A percentile compares a stretch with the other conserved stretches of the same genome.
Evolutionary conservation across 1,140 invertebrate genomes (phyloP).

Genomic region (Sarcophaga peregrina): DNA sequence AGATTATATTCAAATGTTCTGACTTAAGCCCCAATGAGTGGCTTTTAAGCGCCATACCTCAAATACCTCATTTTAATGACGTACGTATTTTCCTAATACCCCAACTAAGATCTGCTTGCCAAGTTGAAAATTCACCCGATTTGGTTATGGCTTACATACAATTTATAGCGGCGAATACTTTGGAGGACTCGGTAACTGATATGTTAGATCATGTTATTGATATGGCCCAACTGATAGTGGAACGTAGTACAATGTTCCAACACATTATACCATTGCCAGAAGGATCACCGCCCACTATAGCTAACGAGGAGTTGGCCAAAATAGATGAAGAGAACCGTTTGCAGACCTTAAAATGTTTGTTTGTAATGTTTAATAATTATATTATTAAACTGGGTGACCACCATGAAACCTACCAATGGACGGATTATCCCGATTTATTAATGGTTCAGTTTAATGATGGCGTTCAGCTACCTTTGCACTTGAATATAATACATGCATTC

Average conservation of each 20-base stretch:
- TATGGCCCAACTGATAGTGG: constrained; percentile 91
- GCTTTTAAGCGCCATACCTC: constrained; percentile 82
- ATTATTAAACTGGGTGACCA: constrained; percentile 70
- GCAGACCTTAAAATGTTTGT: constrained; percentile 74
- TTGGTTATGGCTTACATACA: constrained; percentile 90
- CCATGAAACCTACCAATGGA: constrained; percentile 75
- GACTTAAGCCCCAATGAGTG: constrained; percentile 70
- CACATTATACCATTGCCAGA: constrained; percentile 78
- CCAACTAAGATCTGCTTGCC: constrained; percentile 83
- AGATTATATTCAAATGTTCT: constrained; percentile 69
- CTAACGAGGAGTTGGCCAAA: constrained; percentile 66
- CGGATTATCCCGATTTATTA: constrained; percentile 77
- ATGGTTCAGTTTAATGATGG: constrained; percentile 87
- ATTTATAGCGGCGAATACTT: constrained; percentile 82
- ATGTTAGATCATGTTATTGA: constrained; percentile 77
- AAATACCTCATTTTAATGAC: constrained; percentile 77
- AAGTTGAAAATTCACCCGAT: constrained; percentile 88
- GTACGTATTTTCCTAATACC: constrained; percentile 76
- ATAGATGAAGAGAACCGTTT: constrained; percentile 70
- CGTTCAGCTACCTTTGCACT: constrained; percentile 85
- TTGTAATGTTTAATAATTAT: constrained; percentile 66
- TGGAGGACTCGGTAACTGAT: constrained; percentile 74
- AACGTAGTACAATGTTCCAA: constrained; percentile 88
- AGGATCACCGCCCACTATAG: constrained; percentile 47
- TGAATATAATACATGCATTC: constrained; percentile 92